These are phyloP conservation scores for Hesperia comma DNA, from an alignment of 2,888 invertebrate genomes.

Conservation along the genomic window DNA sequence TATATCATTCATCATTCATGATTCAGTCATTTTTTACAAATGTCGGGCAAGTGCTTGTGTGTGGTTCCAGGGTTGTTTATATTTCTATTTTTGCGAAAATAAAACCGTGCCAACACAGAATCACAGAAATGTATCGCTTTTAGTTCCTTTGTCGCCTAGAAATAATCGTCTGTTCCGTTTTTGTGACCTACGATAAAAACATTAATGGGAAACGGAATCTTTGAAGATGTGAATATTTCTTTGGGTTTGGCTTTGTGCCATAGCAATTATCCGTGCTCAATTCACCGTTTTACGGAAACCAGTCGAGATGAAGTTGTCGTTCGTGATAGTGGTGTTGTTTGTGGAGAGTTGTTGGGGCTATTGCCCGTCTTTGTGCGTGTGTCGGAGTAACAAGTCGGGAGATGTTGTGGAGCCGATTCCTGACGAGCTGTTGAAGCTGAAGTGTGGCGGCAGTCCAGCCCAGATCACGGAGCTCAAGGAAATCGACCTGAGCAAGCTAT, in stretches of 20 bases:
- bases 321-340: constrained; percentile 59
- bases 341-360: constrained; percentile 57
- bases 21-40: constrained; percentile 64
- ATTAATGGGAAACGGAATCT: constrained; percentile 65
- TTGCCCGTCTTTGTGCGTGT: constrained; percentile 81
- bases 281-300: constrained; percentile 11
- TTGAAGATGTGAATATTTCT: constrained; percentile 77
- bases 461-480: constrained; percentile 85
- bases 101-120: constrained; percentile 47
- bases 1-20: neutral
- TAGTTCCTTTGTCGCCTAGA: constrained; percentile 45
- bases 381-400: constrained; percentile 82
- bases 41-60: constrained; percentile 67
- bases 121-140: constrained; percentile 50
- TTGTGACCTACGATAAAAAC: constrained; percentile 46
- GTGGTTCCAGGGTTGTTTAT: constrained; percentile 70
- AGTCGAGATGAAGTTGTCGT: constrained; percentile 61
- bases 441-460: constrained; percentile 85
- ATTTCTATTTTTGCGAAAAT: constrained; percentile 57
- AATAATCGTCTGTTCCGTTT: constrained; percentile 40
- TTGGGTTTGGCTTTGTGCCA: constrained; percentile 80
- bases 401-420: constrained; percentile 81
- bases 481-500: constrained; percentile 85
- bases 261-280: constrained; percentile 44
- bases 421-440: constrained; percentile 84